These are phyloP conservation scores for Pelochelys cantorii DNA, from an alignment of 2,797 vertebrate genomes.

Conservation along the genomic window DNA sequence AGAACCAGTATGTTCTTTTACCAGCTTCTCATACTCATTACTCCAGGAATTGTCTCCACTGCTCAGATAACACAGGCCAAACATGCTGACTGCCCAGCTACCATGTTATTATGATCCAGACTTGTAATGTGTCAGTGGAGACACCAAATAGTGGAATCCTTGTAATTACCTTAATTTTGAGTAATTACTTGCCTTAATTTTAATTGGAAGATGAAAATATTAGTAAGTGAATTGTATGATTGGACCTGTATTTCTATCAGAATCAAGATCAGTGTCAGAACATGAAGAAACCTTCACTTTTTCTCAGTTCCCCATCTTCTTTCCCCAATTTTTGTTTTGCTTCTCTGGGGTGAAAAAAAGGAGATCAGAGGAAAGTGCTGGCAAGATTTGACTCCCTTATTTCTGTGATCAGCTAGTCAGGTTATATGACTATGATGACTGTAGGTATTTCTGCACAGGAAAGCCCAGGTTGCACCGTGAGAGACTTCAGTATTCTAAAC, in stretches of 20 bases:
- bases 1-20: neutral
- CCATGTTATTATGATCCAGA: neutral
- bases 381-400: neutral
- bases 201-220: neutral
- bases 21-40: neutral
- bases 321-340: neutral
- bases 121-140: neutral
- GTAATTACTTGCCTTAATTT: neutral
- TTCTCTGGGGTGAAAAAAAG: neutral
- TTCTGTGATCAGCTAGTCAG: neutral
- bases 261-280: neutral
- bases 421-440: neutral
- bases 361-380: neutral
- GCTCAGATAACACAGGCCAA: neutral
- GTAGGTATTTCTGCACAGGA: neutral
- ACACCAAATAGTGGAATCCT: neutral
- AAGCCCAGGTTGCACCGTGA: accelerated
- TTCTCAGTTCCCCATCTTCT: neutral
- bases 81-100: neutral
- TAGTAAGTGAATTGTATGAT: neutral
- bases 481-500: neutral
- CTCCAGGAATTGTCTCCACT: neutral
- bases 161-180: neutral
- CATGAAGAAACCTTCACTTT: neutral
- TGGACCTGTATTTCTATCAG: neutral